These are phyloP conservation scores for Chelmon rostratus DNA, from an alignment of 2,797 vertebrate genomes.

Conservation along the genomic window DNA sequence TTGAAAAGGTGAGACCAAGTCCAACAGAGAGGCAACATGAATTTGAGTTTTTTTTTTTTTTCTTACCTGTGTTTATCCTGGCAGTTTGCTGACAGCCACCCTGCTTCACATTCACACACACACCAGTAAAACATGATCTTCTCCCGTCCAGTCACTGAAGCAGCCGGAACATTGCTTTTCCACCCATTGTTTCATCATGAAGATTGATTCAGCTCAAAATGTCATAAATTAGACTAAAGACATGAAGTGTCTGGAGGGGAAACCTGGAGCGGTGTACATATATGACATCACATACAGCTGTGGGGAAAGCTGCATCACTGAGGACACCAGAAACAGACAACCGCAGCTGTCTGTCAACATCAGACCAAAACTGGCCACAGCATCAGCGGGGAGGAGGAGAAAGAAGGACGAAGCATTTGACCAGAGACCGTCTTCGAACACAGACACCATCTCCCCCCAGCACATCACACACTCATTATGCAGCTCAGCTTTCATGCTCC, in stretches of 20 bases:
- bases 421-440: neutral
- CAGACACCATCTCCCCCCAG: neutral
- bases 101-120: slow-evolving; percentile 13
- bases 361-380: neutral
- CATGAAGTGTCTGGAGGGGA: slow-evolving; percentile 1
- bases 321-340: neutral
- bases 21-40: slow-evolving; percentile 34
- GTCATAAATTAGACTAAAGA: slow-evolving; percentile 19
- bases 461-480: neutral
- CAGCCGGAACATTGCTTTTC: slow-evolving; percentile 22
- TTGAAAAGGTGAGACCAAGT: slow-evolving; percentile 29
- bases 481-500: neutral
- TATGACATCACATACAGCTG: slow-evolving; percentile 6
- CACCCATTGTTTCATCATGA: slow-evolving; percentile 11
- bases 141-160: slow-evolving; percentile 23
- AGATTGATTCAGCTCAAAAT: slow-evolving; percentile 7
- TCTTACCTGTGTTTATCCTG: slow-evolving; percentile 22
- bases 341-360: neutral
- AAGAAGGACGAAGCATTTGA: neutral
- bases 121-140: slow-evolving; percentile 34
- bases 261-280: neutral
- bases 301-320: neutral
- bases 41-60: neutral
- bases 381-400: neutral
- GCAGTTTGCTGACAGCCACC: slow-evolving; percentile 22